A percentile compares a stretch with the other conserved stretches of the same genome.
phyloP scores from a whole-genome alignment of 2,888 invertebrate genomes.

The Eilema griseolum region DNA sequence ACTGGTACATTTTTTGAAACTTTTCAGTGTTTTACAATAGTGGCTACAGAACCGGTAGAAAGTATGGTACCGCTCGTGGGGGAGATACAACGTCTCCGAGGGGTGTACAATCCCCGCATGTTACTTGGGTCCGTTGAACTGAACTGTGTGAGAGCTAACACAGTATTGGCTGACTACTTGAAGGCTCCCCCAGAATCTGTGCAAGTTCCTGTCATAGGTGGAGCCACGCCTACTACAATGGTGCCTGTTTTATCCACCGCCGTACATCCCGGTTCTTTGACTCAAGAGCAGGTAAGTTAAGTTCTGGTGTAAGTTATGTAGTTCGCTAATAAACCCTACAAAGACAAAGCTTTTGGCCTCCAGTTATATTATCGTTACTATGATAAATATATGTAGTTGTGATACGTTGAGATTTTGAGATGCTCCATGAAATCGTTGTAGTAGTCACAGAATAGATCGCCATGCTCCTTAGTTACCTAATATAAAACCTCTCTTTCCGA shows the following conservation, averaged over 20 bases:
- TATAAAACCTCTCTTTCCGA: neutral
- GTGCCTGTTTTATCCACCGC: conserved; percentile 90
- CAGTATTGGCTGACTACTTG: conserved; percentile 89
- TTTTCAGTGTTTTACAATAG: conserved; percentile 72
- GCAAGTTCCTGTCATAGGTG: conserved; percentile 89
- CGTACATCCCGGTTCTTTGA: conserved; percentile 85
- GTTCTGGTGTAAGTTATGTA: neutral
- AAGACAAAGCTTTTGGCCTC: neutral
- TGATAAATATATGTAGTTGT: no score
- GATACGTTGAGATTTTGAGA: no score
- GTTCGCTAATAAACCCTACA: neutral
- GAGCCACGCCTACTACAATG: conserved; percentile 90
- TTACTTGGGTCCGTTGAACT: conserved; percentile 90
- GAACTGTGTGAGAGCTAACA: conserved; percentile 90
- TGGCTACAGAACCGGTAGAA: conserved; percentile 88
- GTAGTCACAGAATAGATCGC: neutral
- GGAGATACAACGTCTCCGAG: conserved; percentile 88
- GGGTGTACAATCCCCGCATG: conserved; percentile 70
- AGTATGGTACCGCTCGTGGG: conserved; percentile 90
- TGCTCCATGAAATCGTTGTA: no score
- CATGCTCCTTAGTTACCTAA: neutral
- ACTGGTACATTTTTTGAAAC: neutral
- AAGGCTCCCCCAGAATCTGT: conserved; percentile 88
- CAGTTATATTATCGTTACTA: neutral
- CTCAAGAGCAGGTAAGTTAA: conserved; percentile 72